These are phyloP conservation scores for Leptinotarsa lineolata DNA, from an alignment of 1,140 invertebrate genomes.

Conservation along the genomic window DNA sequence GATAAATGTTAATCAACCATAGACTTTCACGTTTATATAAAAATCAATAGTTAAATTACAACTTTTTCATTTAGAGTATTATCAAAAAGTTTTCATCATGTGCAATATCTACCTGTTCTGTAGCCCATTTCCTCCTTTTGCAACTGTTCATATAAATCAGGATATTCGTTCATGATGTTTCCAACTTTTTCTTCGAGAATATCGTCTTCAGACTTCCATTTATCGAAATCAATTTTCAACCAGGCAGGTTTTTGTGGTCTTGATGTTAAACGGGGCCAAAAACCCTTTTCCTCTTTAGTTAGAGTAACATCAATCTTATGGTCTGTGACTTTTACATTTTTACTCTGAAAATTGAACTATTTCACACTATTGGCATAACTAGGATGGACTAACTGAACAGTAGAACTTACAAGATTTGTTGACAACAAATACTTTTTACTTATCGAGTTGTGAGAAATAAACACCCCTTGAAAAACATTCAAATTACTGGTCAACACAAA, in stretches of 20 bases:
- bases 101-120: conserved; percentile 65
- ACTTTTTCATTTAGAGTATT: no score
- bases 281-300: conserved; percentile 69
- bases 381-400: no score
- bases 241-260: conserved; percentile 82
- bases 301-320: conserved; percentile 78
- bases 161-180: conserved; percentile 75
- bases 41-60: no score
- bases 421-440: no score
- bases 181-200: conserved; percentile 68
- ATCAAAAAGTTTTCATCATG: no score
- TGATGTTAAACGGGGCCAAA: conserved; percentile 82
- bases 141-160: conserved; percentile 74
- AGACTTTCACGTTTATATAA: no score
- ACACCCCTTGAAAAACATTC: no score
- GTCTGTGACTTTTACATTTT: conserved; percentile 68
- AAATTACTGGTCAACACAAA: no score
- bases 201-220: conserved; percentile 75
- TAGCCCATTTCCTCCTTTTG: conserved; percentile 82
- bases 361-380: no score
- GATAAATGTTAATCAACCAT: no score
- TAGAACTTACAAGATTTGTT: background rate
- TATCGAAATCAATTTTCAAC: conserved; percentile 91
- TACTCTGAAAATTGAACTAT: conserved; percentile 53
- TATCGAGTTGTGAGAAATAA: no score